Conservation (phyloP, 2,113 vertebrate species). For the Calyptomena viridis region DNA sequence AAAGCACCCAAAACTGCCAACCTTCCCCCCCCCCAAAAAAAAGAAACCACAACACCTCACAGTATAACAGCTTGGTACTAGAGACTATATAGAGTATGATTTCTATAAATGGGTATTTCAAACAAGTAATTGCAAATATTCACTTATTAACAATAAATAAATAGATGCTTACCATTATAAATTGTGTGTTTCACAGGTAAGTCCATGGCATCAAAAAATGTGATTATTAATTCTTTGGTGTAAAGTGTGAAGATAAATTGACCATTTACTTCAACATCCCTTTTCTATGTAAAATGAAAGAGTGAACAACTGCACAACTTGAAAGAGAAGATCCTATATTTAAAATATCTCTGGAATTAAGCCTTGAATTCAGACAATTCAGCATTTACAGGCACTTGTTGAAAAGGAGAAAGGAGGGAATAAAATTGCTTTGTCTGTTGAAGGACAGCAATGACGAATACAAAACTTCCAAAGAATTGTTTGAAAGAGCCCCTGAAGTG, state of each 20-base stretch:
- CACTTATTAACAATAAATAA: background rate
- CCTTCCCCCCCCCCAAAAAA: fast-evolving
- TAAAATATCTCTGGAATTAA: background rate
- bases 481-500: background rate
- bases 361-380: background rate
- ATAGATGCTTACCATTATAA: background rate
- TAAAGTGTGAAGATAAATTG: background rate
- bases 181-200: background rate
- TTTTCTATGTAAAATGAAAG: background rate
- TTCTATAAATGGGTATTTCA: background rate
- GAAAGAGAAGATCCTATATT: background rate
- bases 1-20: background rate
- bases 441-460: background rate
- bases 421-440: background rate
- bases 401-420: background rate
- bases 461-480: background rate
- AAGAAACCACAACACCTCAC: background rate
- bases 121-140: background rate
- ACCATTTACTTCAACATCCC: background rate
- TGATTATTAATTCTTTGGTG: background rate
- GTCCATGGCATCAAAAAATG: background rate
- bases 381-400: background rate
- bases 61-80: background rate
- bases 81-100: background rate
- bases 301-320: background rate